phyloP scores from a whole-genome alignment of 2,797 vertebrate genomes.

The Parauchenoglanis punctatus region DNA sequence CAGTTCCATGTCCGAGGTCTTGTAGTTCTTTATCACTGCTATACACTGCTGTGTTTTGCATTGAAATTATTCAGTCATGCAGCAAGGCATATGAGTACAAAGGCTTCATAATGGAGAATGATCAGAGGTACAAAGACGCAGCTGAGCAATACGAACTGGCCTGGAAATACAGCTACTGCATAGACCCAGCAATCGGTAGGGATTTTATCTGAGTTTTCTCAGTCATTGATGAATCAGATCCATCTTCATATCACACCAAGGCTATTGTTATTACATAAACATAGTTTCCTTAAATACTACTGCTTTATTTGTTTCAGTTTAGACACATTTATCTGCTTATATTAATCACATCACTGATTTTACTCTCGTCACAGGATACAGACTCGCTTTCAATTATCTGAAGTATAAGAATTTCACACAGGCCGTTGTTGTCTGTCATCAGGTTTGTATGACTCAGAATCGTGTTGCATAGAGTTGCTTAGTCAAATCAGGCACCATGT shows the following conservation, averaged over 20 bases:
- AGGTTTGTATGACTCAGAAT: conserved; percentile 60
- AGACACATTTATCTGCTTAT: not conserved
- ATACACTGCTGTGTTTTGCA: not conserved
- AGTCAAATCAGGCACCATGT: not conserved
- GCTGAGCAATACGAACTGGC: conserved; percentile 73
- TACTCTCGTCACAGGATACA: conserved; percentile 68
- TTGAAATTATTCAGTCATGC: conserved; percentile 69
- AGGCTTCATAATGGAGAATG: conserved; percentile 78
- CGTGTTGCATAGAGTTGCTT: not conserved
- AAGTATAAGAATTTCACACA: conserved; percentile 75
- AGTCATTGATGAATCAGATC: not conserved
- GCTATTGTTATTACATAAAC: not conserved
- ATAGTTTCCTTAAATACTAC: not conserved
- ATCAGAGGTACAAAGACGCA: conserved; percentile 75
- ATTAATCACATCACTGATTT: not conserved
- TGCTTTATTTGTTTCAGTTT: not conserved
- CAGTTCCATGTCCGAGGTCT: not conserved
- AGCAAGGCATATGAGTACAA: conserved; percentile 78
- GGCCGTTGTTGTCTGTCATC: conserved; percentile 73
- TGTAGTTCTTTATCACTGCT: not conserved
- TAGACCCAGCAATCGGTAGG: conserved; percentile 70
- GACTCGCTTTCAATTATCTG: conserved; percentile 78
- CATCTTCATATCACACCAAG: not conserved
- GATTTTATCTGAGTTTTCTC: not conserved
- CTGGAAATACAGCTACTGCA: conserved; percentile 72